Evolutionary conservation across 2,797 vertebrate genomes (phyloP).

Genomic region (Craterocephalus amniculus): DNA sequence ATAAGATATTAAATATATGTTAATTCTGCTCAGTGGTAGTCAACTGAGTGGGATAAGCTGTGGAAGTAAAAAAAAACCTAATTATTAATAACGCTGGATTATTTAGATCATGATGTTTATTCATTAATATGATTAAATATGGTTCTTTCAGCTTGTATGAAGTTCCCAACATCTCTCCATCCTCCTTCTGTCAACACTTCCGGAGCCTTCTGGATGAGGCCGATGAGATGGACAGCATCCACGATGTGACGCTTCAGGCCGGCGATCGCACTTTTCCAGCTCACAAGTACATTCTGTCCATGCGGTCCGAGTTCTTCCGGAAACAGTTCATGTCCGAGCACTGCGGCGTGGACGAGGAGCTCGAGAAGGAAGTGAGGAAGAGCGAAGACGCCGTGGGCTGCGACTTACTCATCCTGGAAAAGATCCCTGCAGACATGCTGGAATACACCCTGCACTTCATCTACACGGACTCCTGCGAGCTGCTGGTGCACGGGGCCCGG

Average conservation of each 20-base stretch:
- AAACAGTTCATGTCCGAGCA: conserved; percentile 83
- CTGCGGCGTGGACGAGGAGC: conserved; percentile 67
- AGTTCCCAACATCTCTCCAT: conserved; percentile 90
- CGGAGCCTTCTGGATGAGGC: conserved; percentile 88
- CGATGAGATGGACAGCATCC: conserved; percentile 93
- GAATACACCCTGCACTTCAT: conserved; percentile 90
- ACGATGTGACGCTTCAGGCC: conserved; percentile 94
- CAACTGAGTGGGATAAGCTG: background rate
- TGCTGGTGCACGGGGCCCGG: conserved; percentile 88
- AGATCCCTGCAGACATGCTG: conserved; percentile 89
- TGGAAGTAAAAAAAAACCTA: too few species aligned
- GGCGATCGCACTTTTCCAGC: conserved; percentile 88
- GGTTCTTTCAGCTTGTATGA: conserved; percentile 88
- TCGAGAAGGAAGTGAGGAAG: conserved; percentile 78
- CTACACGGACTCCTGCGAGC: conserved; percentile 94
- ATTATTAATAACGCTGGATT: background rate
- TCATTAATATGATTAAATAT: background rate
- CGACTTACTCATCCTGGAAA: conserved; percentile 90
- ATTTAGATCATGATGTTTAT: background rate
- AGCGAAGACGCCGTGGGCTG: conserved; percentile 91
- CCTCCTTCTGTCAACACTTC: conserved; percentile 90
- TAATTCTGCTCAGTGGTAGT: background rate
- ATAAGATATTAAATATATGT: background rate
- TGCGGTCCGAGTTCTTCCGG: conserved; percentile 91
- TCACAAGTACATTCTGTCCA: conserved; percentile 94